These are phyloP conservation scores for Mesocricetus auratus DNA, from an alignment of 2,113 vertebrate genomes.

Conservation along the genomic window DNA sequence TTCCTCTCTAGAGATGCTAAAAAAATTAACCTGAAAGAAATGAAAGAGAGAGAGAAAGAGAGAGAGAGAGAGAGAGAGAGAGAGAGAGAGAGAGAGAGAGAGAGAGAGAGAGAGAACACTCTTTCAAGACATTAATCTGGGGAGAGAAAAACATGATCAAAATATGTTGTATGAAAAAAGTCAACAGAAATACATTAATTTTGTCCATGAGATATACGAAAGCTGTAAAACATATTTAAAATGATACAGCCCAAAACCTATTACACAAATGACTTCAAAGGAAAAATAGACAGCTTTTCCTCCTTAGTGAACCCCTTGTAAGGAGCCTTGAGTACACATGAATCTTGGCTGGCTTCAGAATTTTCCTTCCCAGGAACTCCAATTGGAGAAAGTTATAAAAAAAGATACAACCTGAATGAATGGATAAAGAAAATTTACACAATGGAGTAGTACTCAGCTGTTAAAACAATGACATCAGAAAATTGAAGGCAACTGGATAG, in stretches of 20 bases:
- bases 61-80: slow-evolving; percentile 90
- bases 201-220: background rate
- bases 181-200: background rate
- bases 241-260: background rate
- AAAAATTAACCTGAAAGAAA: slow-evolving; percentile 92
- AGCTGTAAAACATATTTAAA: background rate
- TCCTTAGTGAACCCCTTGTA: background rate
- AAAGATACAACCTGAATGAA: background rate
- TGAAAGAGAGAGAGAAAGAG: slow-evolving; percentile 92
- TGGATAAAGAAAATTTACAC: no score
- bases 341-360: background rate
- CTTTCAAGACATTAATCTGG: background rate
- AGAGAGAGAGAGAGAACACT: slow-evolving; percentile 87
- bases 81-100: slow-evolving; percentile 92
- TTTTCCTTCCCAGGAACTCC: slow-evolving; percentile 17
- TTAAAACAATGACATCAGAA: background rate
- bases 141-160: background rate
- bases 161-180: background rate
- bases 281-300: background rate
- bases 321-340: background rate
- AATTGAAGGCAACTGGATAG: background rate
- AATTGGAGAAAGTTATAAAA: background rate
- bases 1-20: slow-evolving; percentile 90
- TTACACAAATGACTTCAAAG: slow-evolving; percentile 33
- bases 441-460: background rate